Conservation (phyloP, 92 coral and sea anemone genomes). For the Zoanthus gigantus region DNA sequence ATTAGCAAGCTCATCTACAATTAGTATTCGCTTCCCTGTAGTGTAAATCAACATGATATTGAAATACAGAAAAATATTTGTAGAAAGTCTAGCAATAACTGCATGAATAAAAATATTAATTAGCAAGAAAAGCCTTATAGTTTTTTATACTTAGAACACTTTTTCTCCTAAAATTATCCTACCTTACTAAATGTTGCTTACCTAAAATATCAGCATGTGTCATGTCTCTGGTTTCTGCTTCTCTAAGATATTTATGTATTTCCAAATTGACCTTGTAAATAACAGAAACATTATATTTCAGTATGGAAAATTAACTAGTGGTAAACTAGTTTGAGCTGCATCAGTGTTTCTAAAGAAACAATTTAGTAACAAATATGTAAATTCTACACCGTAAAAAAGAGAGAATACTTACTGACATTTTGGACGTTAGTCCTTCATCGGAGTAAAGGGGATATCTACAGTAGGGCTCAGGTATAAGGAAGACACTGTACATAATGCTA, state of each 20-base stretch:
- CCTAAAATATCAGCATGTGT: constrained; percentile 87
- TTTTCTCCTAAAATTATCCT: not conserved
- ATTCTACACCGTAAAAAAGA: too few relatives aligned
- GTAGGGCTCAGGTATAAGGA: too few relatives aligned
- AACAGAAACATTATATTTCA: too few relatives aligned
- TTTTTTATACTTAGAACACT: too few relatives aligned
- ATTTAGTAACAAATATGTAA: too few relatives aligned
- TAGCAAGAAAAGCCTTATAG: too few relatives aligned
- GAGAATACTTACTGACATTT: too few relatives aligned
- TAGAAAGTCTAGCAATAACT: not conserved
- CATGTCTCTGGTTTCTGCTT: constrained; percentile 86
- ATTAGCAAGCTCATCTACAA: constrained; percentile 75
- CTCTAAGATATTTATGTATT: constrained; percentile 74
- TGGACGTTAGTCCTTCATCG: too few relatives aligned
- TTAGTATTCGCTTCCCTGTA: constrained; percentile 70
- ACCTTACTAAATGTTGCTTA: constrained; percentile 19
- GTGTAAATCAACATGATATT: not conserved
- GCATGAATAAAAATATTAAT: too few relatives aligned
- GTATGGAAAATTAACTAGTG: not conserved
- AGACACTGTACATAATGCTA: too few relatives aligned
- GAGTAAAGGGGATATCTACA: not conserved
- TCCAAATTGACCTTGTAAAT: constrained; percentile 81
- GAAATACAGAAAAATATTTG: not conserved
- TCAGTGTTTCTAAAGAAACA: too few relatives aligned
- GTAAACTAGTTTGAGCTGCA: too few relatives aligned